Conservation (phyloP, 2,888 invertebrate genomes). For the Endomychus coccineus region DNA sequence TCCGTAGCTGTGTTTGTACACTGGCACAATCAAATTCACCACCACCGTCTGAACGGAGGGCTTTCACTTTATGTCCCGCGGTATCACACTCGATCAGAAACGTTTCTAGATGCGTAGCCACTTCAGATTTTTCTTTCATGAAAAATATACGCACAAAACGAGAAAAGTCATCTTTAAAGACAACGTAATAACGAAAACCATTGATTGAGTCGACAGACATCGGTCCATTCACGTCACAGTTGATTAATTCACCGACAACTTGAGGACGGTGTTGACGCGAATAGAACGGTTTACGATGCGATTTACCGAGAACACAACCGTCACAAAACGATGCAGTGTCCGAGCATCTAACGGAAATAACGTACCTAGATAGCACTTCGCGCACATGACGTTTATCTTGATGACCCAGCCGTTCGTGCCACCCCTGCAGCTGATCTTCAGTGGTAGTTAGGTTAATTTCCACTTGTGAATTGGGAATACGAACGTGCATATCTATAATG, state of each 20-base stretch:
- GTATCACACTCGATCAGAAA: constrained; percentile 22
- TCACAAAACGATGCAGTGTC: constrained; percentile 19
- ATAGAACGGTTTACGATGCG: constrained; percentile 14
- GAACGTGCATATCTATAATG: constrained; percentile 21
- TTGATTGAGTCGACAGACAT: constrained; percentile 22
- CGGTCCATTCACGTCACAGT: constrained; percentile 24
- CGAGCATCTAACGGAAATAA: constrained; percentile 18
- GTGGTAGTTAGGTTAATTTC: constrained; percentile 19
- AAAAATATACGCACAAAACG: constrained; percentile 21
- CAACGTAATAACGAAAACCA: constrained; percentile 22
- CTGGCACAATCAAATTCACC: constrained; percentile 19
- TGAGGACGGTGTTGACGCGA: constrained; percentile 16
- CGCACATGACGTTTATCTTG: constrained; percentile 26
- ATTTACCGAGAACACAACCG: constrained; percentile 15
- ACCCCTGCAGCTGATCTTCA: constrained; percentile 22
- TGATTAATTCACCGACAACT: constrained; percentile 21
- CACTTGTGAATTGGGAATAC: constrained; percentile 12
- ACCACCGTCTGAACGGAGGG: constrained; percentile 21
- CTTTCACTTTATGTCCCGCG: constrained; percentile 21
- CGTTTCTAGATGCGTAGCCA: constrained; percentile 16
- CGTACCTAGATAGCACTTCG: constrained; percentile 20
- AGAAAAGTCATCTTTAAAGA: constrained; percentile 22
- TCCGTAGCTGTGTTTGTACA: constrained; percentile 8
- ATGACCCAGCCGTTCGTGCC: constrained; percentile 23
- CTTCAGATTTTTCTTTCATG: constrained; percentile 21